phyloP scores from a whole-genome alignment of 2,113 vertebrate genomes.

The Periophthalmus modestus region DNA sequence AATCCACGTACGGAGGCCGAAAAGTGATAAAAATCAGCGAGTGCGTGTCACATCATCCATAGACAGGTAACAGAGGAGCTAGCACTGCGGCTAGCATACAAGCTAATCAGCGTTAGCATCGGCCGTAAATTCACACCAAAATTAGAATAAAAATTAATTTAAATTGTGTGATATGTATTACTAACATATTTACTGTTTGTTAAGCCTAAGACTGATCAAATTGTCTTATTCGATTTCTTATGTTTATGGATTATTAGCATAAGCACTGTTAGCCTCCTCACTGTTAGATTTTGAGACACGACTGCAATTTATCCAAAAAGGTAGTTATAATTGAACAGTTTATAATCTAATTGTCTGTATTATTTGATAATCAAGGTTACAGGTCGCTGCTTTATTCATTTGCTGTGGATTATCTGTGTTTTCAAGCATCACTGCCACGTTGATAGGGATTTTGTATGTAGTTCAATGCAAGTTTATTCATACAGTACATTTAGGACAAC shows the following conservation, averaged over 20 bases:
- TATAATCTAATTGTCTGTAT: background rate
- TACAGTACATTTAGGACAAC: no score
- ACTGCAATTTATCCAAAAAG: constrained; percentile 10
- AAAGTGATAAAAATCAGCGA: constrained; percentile 23
- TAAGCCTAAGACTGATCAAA: accelerated
- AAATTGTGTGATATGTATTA: background rate
- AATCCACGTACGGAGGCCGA: constrained; percentile 14
- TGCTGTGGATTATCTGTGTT: background rate
- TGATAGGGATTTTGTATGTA: background rate
- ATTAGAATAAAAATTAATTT: no score
- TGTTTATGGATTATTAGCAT: background rate
- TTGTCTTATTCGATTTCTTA: background rate
- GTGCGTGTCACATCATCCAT: constrained; percentile 17
- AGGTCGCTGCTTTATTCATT: background rate
- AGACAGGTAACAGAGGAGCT: constrained; percentile 53
- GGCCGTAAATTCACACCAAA: background rate
- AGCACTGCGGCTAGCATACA: background rate
- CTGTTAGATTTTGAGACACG: constrained; percentile 31
- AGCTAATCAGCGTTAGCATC: constrained; percentile 37
- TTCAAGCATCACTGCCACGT: constrained; percentile 1
- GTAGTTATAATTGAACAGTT: background rate
- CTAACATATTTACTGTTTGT: background rate
- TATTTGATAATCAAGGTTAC: background rate
- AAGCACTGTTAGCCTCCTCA: background rate
- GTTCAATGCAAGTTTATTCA: no score